Evolutionary conservation across 2,113 vertebrate genomes (phyloP), one percentile per base, ranked within the genome.

Genomic region (Podilymbus podiceps): DNA sequence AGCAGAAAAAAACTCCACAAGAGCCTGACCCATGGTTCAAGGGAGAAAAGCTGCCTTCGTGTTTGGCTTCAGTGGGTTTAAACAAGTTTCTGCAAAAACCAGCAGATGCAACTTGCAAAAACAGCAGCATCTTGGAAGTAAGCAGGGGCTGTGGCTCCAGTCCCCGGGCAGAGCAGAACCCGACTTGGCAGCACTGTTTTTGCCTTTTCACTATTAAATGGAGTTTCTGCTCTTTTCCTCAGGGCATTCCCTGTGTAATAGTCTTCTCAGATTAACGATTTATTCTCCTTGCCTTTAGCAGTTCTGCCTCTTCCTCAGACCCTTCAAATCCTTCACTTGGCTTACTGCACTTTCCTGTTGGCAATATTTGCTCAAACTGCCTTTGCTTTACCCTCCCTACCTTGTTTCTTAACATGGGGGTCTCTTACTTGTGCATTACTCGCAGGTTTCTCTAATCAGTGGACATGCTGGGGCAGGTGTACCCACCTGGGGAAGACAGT

Each of bases 101-200:
- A 85, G 86, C 86, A 75, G 90, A 93, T 60, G 46, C 88, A 40
- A 78, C 83, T 17, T n/a, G 90, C 91, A 89, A 90, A 94, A 81
- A 89, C 35, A 96, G 82, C 82, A 93, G 84, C 85, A 74, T 82
- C 85, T 92, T 91, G 78, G 83, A 94, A 95, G 73, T n/a, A 46
- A 89, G 80, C 67, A 90, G 89, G 82, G 92, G 81, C 88, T 9
- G 4, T 60, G 81, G 85, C 89, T 85, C 49, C 55, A 55, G 47
- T 68, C 92, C 79, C 74, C 13, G 40, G 77, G 64, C 82, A 93
- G 74, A 89, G 62, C 74, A 88, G 73, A 95, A 73, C 83, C 77
- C 38, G 10, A 74, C 71, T 69, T 73, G 89, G 81, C 85, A 94
- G 64, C 60, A 40, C 76, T 11, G 42, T 25, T 86, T 72, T 77